Percentiles rank a stretch among this genome's conserved stretches.
Conservation (phyloP, 2,888 invertebrate genomes). For the Cotesia congregata region DNA sequence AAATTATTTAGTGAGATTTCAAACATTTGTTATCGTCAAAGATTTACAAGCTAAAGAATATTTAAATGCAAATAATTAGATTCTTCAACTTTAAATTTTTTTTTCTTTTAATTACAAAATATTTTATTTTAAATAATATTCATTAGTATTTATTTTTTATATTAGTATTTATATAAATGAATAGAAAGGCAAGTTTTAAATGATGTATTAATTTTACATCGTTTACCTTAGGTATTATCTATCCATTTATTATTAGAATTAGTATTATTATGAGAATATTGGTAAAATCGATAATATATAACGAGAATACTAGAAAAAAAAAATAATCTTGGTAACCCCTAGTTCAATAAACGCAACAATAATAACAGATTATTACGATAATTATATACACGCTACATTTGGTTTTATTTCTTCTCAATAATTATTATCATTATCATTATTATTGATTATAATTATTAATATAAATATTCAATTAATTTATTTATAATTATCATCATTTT, state of each 20-base stretch:
- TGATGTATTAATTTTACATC: background rate
- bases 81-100: background rate
- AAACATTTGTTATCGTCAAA: background rate
- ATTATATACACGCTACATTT: slow-evolving; percentile 61
- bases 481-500: slow-evolving; percentile 29
- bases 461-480: slow-evolving; percentile 1
- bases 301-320: slow-evolving; percentile 59
- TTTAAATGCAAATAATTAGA: background rate
- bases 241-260: slow-evolving; percentile 9
- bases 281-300: slow-evolving; percentile 48
- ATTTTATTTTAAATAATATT: background rate
- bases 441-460: slow-evolving; percentile 14
- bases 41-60: background rate
- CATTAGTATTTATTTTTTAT: background rate
- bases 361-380: slow-evolving; percentile 65
- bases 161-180: background rate
- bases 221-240: slow-evolving; percentile 13
- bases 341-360: slow-evolving; percentile 66
- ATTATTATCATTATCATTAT: slow-evolving; percentile 29
- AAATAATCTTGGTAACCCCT: slow-evolving; percentile 67
- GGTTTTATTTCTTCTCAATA: slow-evolving; percentile 53
- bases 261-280: slow-evolving; percentile 4
- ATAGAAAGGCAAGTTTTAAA: background rate
- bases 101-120: background rate
- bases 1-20: background rate